Evolutionary conservation across 2,888 invertebrate genomes (phyloP).

Genomic region (Scelioninae gen. 1): DNA sequence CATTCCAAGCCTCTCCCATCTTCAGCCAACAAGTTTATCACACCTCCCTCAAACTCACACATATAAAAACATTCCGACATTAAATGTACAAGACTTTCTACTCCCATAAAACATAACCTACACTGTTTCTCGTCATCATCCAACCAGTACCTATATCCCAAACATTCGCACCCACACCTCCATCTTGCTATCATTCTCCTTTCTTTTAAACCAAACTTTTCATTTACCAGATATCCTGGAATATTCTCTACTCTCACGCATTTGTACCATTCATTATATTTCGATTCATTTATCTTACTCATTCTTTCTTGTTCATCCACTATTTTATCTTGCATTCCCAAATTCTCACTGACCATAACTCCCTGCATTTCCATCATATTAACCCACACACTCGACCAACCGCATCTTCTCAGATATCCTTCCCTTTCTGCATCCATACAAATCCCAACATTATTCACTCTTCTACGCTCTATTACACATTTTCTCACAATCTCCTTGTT

Average conservation of each 20-base stretch:
- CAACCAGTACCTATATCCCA: not conserved
- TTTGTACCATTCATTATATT: not conserved
- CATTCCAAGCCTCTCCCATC: not conserved
- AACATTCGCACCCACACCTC: constrained; percentile 4
- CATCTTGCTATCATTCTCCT: constrained; percentile 1
- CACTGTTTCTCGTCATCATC: not conserved
- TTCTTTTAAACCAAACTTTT: not conserved
- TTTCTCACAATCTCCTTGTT: not conserved
- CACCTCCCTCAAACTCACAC: not conserved
- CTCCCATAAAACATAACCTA: not conserved
- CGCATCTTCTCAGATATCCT: constrained; percentile 12
- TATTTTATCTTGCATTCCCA: too few species aligned
- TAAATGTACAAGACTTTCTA: not conserved
- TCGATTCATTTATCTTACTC: constrained; percentile 1
- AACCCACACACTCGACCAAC: not conserved
- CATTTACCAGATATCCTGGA: not conserved
- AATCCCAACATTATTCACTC: not conserved
- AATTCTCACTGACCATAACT: too few species aligned
- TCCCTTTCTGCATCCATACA: not conserved
- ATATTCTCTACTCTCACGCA: not conserved
- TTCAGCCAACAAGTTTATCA: not conserved
- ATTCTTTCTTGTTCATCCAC: not conserved
- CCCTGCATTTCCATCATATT: not conserved
- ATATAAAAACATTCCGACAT: not conserved
- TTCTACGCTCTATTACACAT: constrained; percentile 5